Conservation (phyloP, 2,888 invertebrate genomes). For the Antitype chi region DNA sequence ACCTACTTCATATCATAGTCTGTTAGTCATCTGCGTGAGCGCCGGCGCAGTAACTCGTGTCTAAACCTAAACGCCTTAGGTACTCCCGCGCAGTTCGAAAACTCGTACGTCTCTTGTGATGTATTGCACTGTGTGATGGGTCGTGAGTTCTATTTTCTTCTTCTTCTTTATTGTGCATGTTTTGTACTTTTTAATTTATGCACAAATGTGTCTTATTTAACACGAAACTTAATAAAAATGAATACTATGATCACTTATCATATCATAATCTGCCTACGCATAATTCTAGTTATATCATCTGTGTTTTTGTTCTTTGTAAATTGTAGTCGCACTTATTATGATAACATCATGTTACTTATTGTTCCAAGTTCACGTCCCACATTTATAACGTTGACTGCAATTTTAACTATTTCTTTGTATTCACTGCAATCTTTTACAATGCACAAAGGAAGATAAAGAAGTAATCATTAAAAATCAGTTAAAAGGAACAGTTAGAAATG, state of each 20-base stretch:
- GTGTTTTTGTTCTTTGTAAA: slow-evolving; percentile 31
- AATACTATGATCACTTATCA: slow-evolving; percentile 2
- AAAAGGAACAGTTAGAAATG: slow-evolving; percentile 6
- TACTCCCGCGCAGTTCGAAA: slow-evolving; percentile 42
- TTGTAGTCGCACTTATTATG: slow-evolving; percentile 11
- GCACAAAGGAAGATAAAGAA: slow-evolving; percentile 9
- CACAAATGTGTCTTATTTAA: slow-evolving; percentile 28
- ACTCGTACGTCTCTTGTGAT: slow-evolving; percentile 61
- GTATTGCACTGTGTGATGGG: slow-evolving; percentile 74
- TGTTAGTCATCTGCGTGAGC: slow-evolving; percentile 64
- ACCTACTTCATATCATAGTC: slow-evolving; percentile 12
- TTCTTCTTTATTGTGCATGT: slow-evolving; percentile 19
- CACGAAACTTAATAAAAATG: slow-evolving; percentile 2
- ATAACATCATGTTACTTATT: slow-evolving; percentile 22
- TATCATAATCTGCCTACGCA: slow-evolving; percentile 15
- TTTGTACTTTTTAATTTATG: slow-evolving; percentile 15
- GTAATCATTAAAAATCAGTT: not conserved
- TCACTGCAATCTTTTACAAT: slow-evolving; percentile 7
- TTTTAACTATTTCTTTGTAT: slow-evolving; percentile 28
- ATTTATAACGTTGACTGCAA: slow-evolving; percentile 16
- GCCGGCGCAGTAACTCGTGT: slow-evolving; percentile 54
- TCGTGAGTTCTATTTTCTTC: slow-evolving; percentile 73
- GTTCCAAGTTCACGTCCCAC: slow-evolving; percentile 28
- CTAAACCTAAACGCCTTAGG: not conserved
- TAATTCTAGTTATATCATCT: slow-evolving; percentile 15